Conservation (phyloP, 2,113 vertebrate genomes). For the Stigmatopora nigra region DNA sequence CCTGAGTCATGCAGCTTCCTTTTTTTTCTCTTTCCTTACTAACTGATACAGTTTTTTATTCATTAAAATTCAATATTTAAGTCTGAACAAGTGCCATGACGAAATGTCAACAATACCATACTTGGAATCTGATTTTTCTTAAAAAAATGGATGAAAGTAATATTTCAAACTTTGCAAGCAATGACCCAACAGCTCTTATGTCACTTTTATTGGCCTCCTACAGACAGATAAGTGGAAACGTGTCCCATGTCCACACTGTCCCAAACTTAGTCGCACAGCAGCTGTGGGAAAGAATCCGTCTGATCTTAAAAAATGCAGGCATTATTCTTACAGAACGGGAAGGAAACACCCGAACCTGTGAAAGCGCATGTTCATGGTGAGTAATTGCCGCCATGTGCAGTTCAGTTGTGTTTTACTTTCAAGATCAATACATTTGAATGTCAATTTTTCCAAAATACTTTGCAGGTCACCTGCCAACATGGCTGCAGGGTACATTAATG, state of each 20-base stretch:
- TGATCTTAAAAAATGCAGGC: conserved; percentile 35
- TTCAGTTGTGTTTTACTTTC: background rate
- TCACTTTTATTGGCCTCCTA: background rate
- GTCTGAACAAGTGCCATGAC: too few relatives aligned
- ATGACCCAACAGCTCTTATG: background rate
- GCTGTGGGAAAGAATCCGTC: background rate
- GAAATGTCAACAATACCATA: too few relatives aligned
- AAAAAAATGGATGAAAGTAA: too few relatives aligned
- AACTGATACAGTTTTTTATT: too few relatives aligned
- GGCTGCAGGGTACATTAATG: conserved; percentile 82
- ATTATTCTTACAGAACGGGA: conserved; percentile 35
- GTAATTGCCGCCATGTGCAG: background rate
- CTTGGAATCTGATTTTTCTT: too few relatives aligned
- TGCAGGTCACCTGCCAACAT: conserved; percentile 73
- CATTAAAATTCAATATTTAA: too few relatives aligned
- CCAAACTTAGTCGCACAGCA: background rate
- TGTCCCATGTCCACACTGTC: background rate
- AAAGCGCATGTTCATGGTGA: conserved; percentile 46
- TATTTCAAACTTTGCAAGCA: background rate
- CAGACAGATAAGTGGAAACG: background rate
- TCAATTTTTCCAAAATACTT: background rate
- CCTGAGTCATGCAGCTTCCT: too few relatives aligned
- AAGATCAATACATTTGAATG: background rate
- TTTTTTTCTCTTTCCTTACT: too few relatives aligned
- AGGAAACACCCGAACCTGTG: conserved; percentile 50